Conservation (phyloP, 2,113 vertebrate species). For the Reinhardtius hippoglossoides region DNA sequence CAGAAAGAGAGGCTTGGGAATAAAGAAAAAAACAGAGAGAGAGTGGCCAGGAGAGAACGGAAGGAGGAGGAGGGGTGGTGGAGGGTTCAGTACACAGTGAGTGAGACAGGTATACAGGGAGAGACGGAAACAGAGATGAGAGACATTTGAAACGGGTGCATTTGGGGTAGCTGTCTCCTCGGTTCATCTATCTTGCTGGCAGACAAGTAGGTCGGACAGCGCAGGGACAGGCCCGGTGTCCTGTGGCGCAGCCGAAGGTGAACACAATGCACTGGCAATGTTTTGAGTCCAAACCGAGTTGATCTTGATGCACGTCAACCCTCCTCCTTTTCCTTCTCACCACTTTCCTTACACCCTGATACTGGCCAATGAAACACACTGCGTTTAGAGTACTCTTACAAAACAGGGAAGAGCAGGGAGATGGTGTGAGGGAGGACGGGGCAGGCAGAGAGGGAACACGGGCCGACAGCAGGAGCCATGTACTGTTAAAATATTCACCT, state of each 20-base stretch:
- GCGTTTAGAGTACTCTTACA: conserved; percentile 43
- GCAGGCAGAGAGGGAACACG: conserved; percentile 27
- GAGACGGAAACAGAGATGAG: conserved; percentile 22
- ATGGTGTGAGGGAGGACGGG: conserved; percentile 14
- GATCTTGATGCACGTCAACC: conserved; percentile 34
- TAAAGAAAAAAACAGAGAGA: neutral
- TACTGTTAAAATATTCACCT: conserved; percentile 80
- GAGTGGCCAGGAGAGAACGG: neutral
- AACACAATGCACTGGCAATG: conserved; percentile 35
- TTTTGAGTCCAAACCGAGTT: conserved; percentile 39
- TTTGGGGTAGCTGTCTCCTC: conserved; percentile 37
- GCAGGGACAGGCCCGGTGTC: conserved; percentile 23
- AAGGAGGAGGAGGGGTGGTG: neutral
- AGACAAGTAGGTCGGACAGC: conserved; percentile 31
- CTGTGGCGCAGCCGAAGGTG: conserved; percentile 34
- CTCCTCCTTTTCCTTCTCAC: neutral
- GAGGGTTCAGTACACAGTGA: neutral
- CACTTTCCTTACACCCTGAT: conserved; percentile 20
- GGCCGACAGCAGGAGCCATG: conserved; percentile 61
- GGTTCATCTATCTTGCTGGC: conserved; percentile 31
- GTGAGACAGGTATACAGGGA: conserved; percentile 49
- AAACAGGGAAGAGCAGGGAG: conserved; percentile 40
- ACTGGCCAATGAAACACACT: conserved; percentile 43
- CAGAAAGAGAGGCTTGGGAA: neutral
- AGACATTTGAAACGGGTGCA: conserved; percentile 8